Conservation (phyloP, 2,113 vertebrate species). For the Fregata magnificens region DNA sequence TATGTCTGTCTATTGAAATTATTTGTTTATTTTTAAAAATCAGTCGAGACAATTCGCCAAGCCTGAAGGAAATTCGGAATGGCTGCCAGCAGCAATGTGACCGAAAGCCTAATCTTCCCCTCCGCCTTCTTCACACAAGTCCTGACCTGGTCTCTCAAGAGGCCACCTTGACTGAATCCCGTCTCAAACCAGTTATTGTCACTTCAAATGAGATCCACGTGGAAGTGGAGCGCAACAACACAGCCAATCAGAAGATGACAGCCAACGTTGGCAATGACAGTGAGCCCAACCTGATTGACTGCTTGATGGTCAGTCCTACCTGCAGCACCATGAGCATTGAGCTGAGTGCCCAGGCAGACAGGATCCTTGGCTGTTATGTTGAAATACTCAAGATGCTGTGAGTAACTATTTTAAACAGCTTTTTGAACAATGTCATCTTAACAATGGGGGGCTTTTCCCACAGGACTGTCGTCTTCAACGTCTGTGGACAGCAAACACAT, state of each 20-base stretch:
- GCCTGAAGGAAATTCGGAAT: constrained; percentile 97
- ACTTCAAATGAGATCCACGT: constrained; percentile 96
- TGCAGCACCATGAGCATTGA: constrained; percentile 96
- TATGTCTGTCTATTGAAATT: neutral
- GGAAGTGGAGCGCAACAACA: constrained; percentile 95
- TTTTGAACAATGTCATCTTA: neutral
- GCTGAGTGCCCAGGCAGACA: constrained; percentile 93
- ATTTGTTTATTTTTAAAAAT: neutral
- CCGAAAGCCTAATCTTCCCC: constrained; percentile 93
- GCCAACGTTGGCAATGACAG: constrained; percentile 85
- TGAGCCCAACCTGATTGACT: constrained; percentile 98
- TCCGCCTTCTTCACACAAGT: constrained; percentile 88
- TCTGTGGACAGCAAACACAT: neutral
- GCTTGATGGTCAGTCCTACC: constrained; percentile 95
- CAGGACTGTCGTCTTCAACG: neutral
- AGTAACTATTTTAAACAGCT: constrained; percentile 65
- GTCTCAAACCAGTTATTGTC: constrained; percentile 86
- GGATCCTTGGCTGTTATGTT: constrained; percentile 94
- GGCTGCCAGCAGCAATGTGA: constrained; percentile 97
- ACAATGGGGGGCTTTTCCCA: neutral
- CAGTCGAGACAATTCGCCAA: constrained; percentile 97
- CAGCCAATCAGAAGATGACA: constrained; percentile 86
- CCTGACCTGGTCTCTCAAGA: constrained; percentile 84
- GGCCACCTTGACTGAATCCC: constrained; percentile 77
- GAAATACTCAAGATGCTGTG: constrained; percentile 99